Evolutionary conservation across 1,140 invertebrate species (phyloP).

Genomic region (Anadara kagoshimensis): DNA sequence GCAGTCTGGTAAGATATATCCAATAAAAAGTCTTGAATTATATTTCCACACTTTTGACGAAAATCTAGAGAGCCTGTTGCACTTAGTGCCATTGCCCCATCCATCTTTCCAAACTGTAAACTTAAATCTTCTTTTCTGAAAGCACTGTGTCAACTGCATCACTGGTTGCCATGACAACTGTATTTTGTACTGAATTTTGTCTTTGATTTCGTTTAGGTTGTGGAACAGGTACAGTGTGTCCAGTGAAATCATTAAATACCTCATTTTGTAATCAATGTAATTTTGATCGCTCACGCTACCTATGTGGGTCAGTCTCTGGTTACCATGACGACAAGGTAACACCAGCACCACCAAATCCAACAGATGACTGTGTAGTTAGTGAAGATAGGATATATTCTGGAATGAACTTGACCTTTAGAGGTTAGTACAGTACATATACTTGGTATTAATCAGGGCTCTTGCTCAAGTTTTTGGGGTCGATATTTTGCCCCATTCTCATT

Average conservation of each 20-base stretch:
- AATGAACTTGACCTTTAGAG: slow-evolving; percentile 44
- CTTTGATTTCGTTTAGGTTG: slow-evolving; percentile 56
- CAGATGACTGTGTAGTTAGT: slow-evolving; percentile 53
- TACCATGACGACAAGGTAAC: slow-evolving; percentile 31
- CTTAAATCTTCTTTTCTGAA: too few species aligned
- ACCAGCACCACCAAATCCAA: slow-evolving; percentile 36
- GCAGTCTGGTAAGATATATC: slow-evolving; percentile 47
- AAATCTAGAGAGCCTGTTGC: too few species aligned
- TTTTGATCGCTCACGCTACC: slow-evolving; percentile 54
- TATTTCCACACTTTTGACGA: too few species aligned
- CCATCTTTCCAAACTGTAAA: too few species aligned
- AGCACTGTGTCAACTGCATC: too few species aligned
- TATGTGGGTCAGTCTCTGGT: slow-evolving; percentile 59
- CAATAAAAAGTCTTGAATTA: too few species aligned
- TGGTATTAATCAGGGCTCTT: too few species aligned
- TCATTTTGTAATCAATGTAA: slow-evolving; percentile 70
- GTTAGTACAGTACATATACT: slow-evolving; percentile 23
- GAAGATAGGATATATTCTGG: slow-evolving; percentile 61
- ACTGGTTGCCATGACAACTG: too few species aligned
- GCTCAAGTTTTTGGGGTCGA: too few species aligned
- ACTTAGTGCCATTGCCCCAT: too few species aligned
- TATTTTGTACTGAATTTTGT: background rate
- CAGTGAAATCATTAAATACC: slow-evolving; percentile 35
- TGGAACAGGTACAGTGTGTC: slow-evolving; percentile 66
- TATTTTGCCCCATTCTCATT: too few species aligned